Evolutionary conservation across 2,888 invertebrate genomes (phyloP).

Genomic region (Matsumyia berberina): DNA sequence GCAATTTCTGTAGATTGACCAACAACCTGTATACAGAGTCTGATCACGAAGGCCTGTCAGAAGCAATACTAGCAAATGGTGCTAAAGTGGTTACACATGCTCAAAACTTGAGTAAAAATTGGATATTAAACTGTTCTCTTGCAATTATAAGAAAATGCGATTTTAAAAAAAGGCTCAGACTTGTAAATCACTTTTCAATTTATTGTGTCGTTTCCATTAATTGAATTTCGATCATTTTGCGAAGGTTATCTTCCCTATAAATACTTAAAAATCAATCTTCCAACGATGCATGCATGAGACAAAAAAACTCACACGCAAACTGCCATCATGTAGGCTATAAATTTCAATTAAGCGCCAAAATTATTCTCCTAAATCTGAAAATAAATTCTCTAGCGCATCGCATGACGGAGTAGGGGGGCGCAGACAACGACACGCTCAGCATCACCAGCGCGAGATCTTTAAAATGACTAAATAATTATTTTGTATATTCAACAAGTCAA

Average conservation of each 20-base stretch:
- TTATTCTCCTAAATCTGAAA: constrained; percentile 40
- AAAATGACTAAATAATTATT: constrained; percentile 68
- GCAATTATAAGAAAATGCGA: no score
- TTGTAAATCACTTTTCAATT: no score
- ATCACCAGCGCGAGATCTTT: constrained; percentile 9
- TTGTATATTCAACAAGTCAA: constrained; percentile 61
- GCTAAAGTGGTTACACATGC: no score
- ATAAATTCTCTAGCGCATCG: constrained; percentile 49
- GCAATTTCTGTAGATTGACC: no score
- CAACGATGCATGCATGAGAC: constrained; percentile 15
- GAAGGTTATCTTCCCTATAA: background rate
- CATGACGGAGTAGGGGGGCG: constrained; percentile 1
- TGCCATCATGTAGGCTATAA: constrained; percentile 56
- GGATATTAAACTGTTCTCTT: no score
- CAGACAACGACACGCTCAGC: background rate
- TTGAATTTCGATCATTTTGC: background rate
- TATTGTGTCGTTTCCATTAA: no score
- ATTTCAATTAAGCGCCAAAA: constrained; percentile 62
- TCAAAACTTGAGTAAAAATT: no score
- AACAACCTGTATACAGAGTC: no score
- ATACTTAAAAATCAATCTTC: constrained; percentile 9
- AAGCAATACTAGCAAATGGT: no score
- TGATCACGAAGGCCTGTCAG: no score
- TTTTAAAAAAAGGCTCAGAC: no score
- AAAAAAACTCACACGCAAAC: constrained; percentile 22